These are phyloP conservation scores for Griposia aprilina DNA, from an alignment of 2,888 invertebrate genomes.

Conservation along the genomic window DNA sequence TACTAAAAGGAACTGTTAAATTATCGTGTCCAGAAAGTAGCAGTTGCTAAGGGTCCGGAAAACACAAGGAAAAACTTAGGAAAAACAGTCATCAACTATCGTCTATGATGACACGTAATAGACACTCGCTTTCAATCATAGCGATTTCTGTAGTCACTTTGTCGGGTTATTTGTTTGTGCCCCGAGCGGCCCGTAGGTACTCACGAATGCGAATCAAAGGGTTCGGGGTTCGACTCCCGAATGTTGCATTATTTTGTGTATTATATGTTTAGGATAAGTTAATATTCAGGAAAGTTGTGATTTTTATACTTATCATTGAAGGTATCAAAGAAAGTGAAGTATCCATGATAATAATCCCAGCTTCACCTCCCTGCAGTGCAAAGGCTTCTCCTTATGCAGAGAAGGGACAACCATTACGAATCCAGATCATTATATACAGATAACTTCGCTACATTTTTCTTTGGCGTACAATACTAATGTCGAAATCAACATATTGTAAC, in stretches of 20 bases:
- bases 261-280: conserved; percentile 48
- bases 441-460: not conserved
- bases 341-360: not conserved
- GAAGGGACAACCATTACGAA: no score
- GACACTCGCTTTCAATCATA: conserved; percentile 67
- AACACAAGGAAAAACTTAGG: not conserved
- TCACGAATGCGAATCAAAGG: conserved; percentile 74
- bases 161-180: conserved; percentile 80
- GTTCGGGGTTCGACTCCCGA: conserved; percentile 60
- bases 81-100: not conserved
- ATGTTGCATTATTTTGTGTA: conserved; percentile 46
- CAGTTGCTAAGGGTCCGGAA: not conserved
- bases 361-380: not conserved
- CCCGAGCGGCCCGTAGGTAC: conserved; percentile 71
- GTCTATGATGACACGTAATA: conserved; percentile 62
- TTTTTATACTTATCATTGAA: not conserved
- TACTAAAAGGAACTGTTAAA: not conserved
- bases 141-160: conserved; percentile 77
- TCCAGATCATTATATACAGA: not conserved
- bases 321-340: not conserved
- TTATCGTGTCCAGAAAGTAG: no score
- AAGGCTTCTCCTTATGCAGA: not conserved
- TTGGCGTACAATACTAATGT: not conserved
- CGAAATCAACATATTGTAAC: not conserved
- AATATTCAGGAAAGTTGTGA: not conserved